Evolutionary conservation across 2,113 vertebrate species (phyloP), one percentile per base, ranked within the genome.

Genomic region (Grantiella picta): DNA sequence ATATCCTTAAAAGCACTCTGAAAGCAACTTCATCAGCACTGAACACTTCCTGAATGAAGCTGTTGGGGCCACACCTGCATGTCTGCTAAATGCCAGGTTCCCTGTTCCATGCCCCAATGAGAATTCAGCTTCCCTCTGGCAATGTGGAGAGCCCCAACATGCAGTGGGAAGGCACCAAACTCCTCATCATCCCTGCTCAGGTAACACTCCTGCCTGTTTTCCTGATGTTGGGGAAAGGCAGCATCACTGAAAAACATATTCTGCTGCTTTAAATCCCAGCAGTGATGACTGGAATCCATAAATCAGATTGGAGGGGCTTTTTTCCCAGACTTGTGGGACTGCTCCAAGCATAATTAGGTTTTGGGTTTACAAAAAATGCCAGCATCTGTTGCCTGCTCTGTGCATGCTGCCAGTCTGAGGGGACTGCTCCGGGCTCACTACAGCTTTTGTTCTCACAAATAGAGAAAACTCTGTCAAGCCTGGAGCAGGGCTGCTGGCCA

Each of bases 301-400:
- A 97, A 88, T 86, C 91, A 72, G 57, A 45, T 60, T 47, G 59
- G 40, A 83, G 10, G 5, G 0, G 7, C 11, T 11, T 22, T 63
- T 56, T 33, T 5, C 49, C 52, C 45, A 93, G 70, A 82, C 95
- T 84, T 86, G 65, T 60, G 94, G 92, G 97, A 96, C 50, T 94
- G 90, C 92, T 97, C 83, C 70, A 78, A 94, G 88, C 65, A 91
- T 97, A 97, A 97, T 97, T 92, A 95, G 95, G 84, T 97, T 97
- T 96, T 75, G 93, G 93, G 91, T 93, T 97, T 96, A 90, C 93
- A 96, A 92, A 96, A 95, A 95, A 71, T 52, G 60, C 44, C 92
- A 95, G 96, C 95, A 97, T 96, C 95, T 97, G 96, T 89, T 96
- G 92, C 79, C 86, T 95, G 83, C 86, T 97, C 42, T 88, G 94